phyloP scores from a whole-genome alignment of 2,888 invertebrate genomes.

The Malthinus flaveolus region DNA sequence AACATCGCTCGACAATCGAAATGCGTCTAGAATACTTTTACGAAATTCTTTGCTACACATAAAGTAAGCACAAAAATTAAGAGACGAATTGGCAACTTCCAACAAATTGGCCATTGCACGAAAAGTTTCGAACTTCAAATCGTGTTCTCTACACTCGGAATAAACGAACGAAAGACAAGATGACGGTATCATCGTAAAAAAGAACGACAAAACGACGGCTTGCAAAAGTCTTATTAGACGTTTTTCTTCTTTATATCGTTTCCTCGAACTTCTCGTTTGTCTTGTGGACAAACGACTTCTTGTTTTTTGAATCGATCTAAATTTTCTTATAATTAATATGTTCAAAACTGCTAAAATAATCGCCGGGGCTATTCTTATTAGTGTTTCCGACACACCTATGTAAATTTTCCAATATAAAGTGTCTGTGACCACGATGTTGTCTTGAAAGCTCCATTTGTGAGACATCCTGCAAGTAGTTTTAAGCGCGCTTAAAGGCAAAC shows the following conservation, averaged over 20 bases:
- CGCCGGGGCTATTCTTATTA: constrained; percentile 32
- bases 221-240: constrained; percentile 29
- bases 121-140: constrained; percentile 31
- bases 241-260: constrained; percentile 34
- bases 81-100: constrained; percentile 33
- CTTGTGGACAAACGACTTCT: constrained; percentile 11
- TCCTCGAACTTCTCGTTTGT: constrained; percentile 23
- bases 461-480: constrained; percentile 21
- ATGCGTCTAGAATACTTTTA: constrained; percentile 13
- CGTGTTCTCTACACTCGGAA: constrained; percentile 19
- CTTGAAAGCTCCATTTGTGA: constrained; percentile 29
- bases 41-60: constrained; percentile 37
- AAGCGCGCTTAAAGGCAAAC: constrained; percentile 27
- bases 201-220: constrained; percentile 32
- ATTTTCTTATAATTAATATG: constrained; percentile 32
- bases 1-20: not conserved
- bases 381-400: constrained; percentile 26
- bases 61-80: constrained; percentile 37
- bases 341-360: constrained; percentile 30
- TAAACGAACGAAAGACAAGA: constrained; percentile 33
- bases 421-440: constrained; percentile 28
- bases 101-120: constrained; percentile 34
- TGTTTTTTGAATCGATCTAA: constrained; percentile 29
- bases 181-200: constrained; percentile 35
- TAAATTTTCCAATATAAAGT: constrained; percentile 33